Evolutionary conservation across 1,140 invertebrate species (phyloP), one percentile per base, ranked within the genome.

Genomic region (Laupala kohalensis): DNA sequence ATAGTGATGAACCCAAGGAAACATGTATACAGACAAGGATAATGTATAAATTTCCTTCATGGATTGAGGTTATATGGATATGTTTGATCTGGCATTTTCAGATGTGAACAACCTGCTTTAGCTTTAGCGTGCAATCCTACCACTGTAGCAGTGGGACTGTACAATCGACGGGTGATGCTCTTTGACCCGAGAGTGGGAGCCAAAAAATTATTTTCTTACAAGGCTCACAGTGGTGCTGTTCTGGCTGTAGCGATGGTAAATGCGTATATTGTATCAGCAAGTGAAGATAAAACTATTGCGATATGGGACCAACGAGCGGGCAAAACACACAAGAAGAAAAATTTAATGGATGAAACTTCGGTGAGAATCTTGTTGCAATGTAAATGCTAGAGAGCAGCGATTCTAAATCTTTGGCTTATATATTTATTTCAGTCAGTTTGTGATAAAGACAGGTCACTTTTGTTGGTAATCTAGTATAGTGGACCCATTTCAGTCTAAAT

Each of bases 241-340:
- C 74, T 82, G 29, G 76, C 74, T 30, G 15, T 82, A 12, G 74
- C 76, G 12, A 80, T 81, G 78, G 78, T 75, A 69, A 77, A 78
- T 0, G 66, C 78, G 64, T 80, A 76, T 30, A 78, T 82, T 69
- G 63, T 82, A 13, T 80, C 80, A 15, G 79, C 78, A 13, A 81
- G 81, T 66, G 79, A 82, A 69, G 81, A 82, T 62, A 79, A 74
- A 72, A 80, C 79, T 24, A 75, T 81, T 3, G 73, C 76, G 25
- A 69, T 82, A 66, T 82, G 78, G 78, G 81, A 82, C 76, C 78
- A 78, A 67, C 77, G 78, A 72, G 75, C 77, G 5, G 64, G 76
- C 65, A 74, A 67, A 70, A 75, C 70, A 6, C 74, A 79, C 72
- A 80, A 69, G 26, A 6, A 15, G 28, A 24, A 28, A 24, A 72